Evolutionary conservation across 2,797 vertebrate species (phyloP).

Genomic region (Cyclopterus lumpus): DNA sequence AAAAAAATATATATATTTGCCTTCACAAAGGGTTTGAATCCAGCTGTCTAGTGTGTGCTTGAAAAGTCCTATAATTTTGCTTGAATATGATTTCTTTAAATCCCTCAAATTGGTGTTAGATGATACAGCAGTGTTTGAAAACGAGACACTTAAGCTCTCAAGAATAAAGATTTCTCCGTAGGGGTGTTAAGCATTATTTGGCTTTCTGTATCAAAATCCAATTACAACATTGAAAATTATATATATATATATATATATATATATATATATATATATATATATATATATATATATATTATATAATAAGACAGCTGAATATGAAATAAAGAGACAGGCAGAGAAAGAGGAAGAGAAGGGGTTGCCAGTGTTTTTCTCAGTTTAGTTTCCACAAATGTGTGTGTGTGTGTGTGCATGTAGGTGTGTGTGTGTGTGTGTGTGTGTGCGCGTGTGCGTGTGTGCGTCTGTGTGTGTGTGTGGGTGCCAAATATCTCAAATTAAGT

Average conservation of each 20-base stretch:
- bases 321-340: neutral
- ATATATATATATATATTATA: neutral
- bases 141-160: slow-evolving; percentile 35
- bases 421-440: slow-evolving; percentile 1
- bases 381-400: neutral
- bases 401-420: neutral
- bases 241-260: neutral
- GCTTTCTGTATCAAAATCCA: slow-evolving; percentile 35
- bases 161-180: slow-evolving; percentile 7
- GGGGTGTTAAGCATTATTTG: slow-evolving; percentile 27
- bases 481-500: slow-evolving; percentile 30
- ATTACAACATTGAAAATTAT: slow-evolving; percentile 24
- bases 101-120: slow-evolving; percentile 4
- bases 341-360: neutral
- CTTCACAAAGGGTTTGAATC: slow-evolving; percentile 12
- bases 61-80: neutral
- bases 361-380: neutral
- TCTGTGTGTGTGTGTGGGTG: slow-evolving; percentile 1
- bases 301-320: slow-evolving; percentile 1
- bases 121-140: slow-evolving; percentile 19
- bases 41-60: neutral
- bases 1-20: neutral
- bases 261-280: neutral
- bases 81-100: slow-evolving; percentile 29
- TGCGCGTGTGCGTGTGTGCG: neutral